Conservation (phyloP, 2,113 vertebrate genomes). For the Numida meleagris region DNA sequence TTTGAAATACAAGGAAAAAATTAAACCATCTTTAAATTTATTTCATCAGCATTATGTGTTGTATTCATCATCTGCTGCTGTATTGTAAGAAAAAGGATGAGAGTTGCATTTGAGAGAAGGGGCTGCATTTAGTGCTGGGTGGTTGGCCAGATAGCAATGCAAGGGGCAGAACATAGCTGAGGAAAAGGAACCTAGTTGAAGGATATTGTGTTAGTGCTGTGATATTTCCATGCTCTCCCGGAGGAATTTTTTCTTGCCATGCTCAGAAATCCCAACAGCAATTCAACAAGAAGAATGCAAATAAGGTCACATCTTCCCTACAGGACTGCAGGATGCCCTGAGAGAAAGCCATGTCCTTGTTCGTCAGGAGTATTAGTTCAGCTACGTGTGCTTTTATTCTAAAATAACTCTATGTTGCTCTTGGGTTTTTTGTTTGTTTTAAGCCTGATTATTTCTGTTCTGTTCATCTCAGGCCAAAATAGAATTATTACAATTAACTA, state of each 20-base stretch:
- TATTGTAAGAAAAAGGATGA: background rate
- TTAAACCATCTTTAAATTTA: background rate
- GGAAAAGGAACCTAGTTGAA: background rate
- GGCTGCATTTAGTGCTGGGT: accelerated
- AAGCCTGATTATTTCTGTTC: slow-evolving; percentile 35
- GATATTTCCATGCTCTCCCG: slow-evolving; percentile 55
- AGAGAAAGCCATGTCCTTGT: slow-evolving; percentile 58
- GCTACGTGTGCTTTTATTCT: slow-evolving; percentile 34
- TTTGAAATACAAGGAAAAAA: background rate
- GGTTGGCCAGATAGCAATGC: background rate
- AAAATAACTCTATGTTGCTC: slow-evolving; percentile 56
- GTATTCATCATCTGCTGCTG: background rate
- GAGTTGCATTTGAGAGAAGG: accelerated
- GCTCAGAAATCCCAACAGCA: slow-evolving; percentile 54
- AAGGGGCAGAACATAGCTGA: background rate
- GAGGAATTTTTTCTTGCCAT: slow-evolving; percentile 18
- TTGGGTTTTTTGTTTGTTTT: slow-evolving; percentile 13
- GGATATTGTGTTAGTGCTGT: slow-evolving; percentile 35
- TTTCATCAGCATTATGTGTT: accelerated
- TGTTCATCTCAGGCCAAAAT: background rate
- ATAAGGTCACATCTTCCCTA: slow-evolving; percentile 70
- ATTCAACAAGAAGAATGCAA: slow-evolving; percentile 63
- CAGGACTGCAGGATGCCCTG: slow-evolving; percentile 38
- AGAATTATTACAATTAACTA: background rate
- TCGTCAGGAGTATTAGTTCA: slow-evolving; percentile 45